phyloP scores from a whole-genome alignment of 2,888 invertebrate genomes.

The Psylliodes chrysocephalus region DNA sequence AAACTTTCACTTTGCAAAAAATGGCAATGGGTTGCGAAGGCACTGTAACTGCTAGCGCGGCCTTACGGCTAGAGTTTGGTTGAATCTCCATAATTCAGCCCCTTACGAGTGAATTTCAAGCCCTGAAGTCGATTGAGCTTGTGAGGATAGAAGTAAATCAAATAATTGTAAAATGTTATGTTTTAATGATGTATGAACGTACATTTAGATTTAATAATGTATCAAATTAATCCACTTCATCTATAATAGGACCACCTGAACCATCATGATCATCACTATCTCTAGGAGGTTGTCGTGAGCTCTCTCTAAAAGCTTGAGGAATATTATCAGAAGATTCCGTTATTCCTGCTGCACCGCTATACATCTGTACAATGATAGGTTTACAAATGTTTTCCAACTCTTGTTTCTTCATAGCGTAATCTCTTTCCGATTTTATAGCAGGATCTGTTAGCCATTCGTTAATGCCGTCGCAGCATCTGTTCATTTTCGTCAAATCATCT shows the following conservation, averaged over 20 bases:
- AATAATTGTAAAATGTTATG: too few relatives aligned
- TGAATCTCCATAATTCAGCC: too few relatives aligned
- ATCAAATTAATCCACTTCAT: slow-evolving; percentile 53
- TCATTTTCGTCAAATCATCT: slow-evolving; percentile 62
- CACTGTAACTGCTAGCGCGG: too few relatives aligned
- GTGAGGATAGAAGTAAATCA: too few relatives aligned
- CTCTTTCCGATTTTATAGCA: slow-evolving; percentile 70
- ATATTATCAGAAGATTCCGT: background rate
- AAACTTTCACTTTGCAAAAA: too few relatives aligned
- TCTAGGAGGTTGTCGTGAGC: slow-evolving; percentile 42
- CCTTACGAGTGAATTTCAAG: too few relatives aligned
- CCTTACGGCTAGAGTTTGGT: too few relatives aligned
- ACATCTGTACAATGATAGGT: slow-evolving; percentile 66
- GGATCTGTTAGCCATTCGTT: slow-evolving; percentile 74
- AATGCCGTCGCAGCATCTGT: slow-evolving; percentile 67
- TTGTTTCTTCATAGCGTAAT: slow-evolving; percentile 69
- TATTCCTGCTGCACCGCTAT: slow-evolving; percentile 35
- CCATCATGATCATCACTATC: slow-evolving; percentile 31
- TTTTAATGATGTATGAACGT: too few relatives aligned
- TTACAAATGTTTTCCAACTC: slow-evolving; percentile 70
- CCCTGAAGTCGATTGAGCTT: too few relatives aligned
- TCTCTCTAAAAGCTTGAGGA: slow-evolving; percentile 43
- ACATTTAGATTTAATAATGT: too few relatives aligned
- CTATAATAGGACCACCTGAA: slow-evolving; percentile 51
- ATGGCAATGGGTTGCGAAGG: too few relatives aligned